Base-by-base conservation (phyloP, 2,797 vertebrate species). In the Sebastes aleutianus region DNA sequence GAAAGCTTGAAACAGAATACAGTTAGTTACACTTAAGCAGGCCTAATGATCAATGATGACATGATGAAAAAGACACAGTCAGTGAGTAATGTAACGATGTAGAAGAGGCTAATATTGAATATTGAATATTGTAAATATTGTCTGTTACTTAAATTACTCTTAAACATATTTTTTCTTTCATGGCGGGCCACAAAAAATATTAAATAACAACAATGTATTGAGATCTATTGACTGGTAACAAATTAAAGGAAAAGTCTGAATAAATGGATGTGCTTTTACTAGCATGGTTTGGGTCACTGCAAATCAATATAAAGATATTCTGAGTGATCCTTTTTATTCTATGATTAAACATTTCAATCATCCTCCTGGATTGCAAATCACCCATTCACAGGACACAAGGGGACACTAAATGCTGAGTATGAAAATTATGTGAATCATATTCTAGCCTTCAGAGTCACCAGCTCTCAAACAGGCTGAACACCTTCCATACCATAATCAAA, bases 241-340 rank as follows among this genome's bases (percentile, higher is more conserved):
- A 72, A 79, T 80, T 29, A 39, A 73, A 70, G 27, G 50, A 72
- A 63, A 59, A 59, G 50, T 34, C 18, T 39, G n/a, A 79, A 80
- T 66, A 79, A 66, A 85, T 76, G 56, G 59, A 22, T 4, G 20
- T 36, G 47, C 27, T 62, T 69, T 58, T 2, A 50, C 50, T 36
- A 36, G 4, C 10, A 10, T 24, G 14, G 24, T 70, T 80, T 53
- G 65, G 39, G 43, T 85, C 73, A 78, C 57, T 61, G 53, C 61
- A 78, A 85, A 84, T 85, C 78, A 79, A 84, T 79, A 58, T 9
- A 67, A 77, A 76, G 53, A 73, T 18, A 61, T 84, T 63, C 36
- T 64, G 65, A 43, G 71, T 32, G 39, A 62, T 78, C 18, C 71
- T 67, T 79, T 77, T 63, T 62, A 72, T 58, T 16, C 61, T 3